Conservation (phyloP, 2,113 vertebrate species). For the Plestiodon gilberti region DNA sequence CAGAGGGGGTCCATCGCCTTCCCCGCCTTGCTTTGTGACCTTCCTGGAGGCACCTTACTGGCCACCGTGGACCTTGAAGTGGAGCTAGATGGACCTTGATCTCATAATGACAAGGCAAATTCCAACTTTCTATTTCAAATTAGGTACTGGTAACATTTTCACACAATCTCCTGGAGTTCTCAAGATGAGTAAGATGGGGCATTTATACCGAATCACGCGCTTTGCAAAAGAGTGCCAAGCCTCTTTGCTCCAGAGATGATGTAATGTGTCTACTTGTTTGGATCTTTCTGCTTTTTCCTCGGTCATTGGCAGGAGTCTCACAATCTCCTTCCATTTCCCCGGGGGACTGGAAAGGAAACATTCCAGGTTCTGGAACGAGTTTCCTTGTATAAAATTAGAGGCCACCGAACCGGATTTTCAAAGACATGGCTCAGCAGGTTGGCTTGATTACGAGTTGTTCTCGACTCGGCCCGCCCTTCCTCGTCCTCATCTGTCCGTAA, state of each 20-base stretch:
- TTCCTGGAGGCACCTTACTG: too few species aligned
- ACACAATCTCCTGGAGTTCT: too few species aligned
- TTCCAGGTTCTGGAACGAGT: not conserved
- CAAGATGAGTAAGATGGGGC: not conserved
- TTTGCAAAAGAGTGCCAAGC: too few species aligned
- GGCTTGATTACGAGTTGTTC: not conserved
- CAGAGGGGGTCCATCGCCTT: too few species aligned
- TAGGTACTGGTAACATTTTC: too few species aligned
- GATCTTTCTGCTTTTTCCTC: not conserved
- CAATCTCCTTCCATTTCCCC: too few species aligned
- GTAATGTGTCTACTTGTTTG: not conserved
- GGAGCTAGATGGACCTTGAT: too few species aligned
- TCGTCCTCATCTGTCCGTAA: not conserved
- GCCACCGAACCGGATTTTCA: not conserved
- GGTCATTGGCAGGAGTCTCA: not conserved
- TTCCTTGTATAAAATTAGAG: not conserved
- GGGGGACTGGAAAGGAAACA: not conserved
- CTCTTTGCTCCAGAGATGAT: not conserved
- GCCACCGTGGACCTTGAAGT: too few species aligned
- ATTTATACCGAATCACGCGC: not conserved
- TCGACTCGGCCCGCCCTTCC: not conserved
- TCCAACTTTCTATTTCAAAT: too few species aligned
- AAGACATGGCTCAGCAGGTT: not conserved
- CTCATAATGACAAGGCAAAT: too few species aligned
- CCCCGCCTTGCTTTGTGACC: too few species aligned